Percentiles rank a stretch among this genome's conserved stretches.
phyloP scores from a whole-genome alignment of 2,113 vertebrate species.

The Ptilorrhoa leucosticta region DNA sequence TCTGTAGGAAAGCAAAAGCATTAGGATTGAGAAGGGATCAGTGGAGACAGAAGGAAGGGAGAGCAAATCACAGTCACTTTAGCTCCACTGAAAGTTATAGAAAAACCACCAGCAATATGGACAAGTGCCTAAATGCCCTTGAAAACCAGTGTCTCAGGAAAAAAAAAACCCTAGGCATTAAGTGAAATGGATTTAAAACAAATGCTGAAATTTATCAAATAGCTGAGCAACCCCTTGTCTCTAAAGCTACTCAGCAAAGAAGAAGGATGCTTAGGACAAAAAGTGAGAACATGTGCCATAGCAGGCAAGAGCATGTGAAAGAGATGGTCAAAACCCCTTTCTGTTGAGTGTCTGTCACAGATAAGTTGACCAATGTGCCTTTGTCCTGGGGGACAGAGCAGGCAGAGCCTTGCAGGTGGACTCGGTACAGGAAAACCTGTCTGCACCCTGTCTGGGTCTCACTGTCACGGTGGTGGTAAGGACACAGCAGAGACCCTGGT shows the following conservation, averaged over 20 bases:
- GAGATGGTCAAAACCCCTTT: neutral
- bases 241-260: neutral
- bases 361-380: neutral
- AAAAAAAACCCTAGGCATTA: neutral
- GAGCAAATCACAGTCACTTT: neutral
- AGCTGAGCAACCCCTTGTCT: neutral
- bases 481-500: neutral
- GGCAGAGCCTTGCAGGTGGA: neutral
- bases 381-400: neutral
- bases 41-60: neutral
- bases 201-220: neutral
- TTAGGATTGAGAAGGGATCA: neutral
- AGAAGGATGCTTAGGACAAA: neutral
- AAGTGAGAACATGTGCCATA: neutral
- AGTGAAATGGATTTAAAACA: neutral
- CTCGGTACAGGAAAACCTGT: neutral
- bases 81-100: conserved; percentile 5
- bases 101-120: neutral
- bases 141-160: neutral
- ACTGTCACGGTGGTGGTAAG: neutral
- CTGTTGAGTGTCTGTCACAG: neutral
- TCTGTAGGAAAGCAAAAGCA: neutral
- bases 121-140: neutral
- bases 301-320: neutral
- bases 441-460: neutral